Base-by-base conservation (phyloP, 1,140 invertebrate genomes). In the Scaptodrosophila lebanonensis region DNA sequence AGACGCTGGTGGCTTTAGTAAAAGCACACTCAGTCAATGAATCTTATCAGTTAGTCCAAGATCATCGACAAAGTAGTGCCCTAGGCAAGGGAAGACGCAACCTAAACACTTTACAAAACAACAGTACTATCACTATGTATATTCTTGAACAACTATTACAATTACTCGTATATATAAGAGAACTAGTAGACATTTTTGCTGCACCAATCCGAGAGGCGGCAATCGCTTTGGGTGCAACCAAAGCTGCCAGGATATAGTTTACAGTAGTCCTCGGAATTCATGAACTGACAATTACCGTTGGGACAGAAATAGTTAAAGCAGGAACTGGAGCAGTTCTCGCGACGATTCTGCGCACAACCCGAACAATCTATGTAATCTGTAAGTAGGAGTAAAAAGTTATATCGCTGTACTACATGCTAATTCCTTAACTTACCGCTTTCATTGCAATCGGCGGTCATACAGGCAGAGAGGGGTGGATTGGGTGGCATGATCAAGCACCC, bases 181-280 rank as follows among this genome's bases (percentile, higher is more conserved):
- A n/a, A n/a, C n/a, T 9, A 72, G 3, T 57, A 27, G 22, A 58
- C 68, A 15, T 54, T 73, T 25, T 63, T 39, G n/a, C 3, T 47
- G 16, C 82, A 84, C 82, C 82, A 84, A 8, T 60, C 50, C 70
- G 70, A 76, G 12, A 84, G 45, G 38, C 82, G 84, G 1, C 82
- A 73, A 50, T 84, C 56, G 2, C 12, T 18, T 12, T 20, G 12
- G 11, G 39, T 76, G 35, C 82, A 84, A 0, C 82, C 82, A 20
- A 66, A 66, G 2, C 66, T 57, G 1, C 75, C 71, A 0, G 82
- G 61, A 49, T 84, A 82, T 1, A 69, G 17, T 0, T 12, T 25
- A 47, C 82, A 84, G 20, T 69, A 84, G 0, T 72, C 64, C 8
- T 82, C 33, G 0, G 58, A 49, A 2, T 69, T 48, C 44, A 69